These are phyloP conservation scores for Astyanax mexicanus DNA, from an alignment of 2,797 vertebrate species.

Conservation along the genomic window DNA sequence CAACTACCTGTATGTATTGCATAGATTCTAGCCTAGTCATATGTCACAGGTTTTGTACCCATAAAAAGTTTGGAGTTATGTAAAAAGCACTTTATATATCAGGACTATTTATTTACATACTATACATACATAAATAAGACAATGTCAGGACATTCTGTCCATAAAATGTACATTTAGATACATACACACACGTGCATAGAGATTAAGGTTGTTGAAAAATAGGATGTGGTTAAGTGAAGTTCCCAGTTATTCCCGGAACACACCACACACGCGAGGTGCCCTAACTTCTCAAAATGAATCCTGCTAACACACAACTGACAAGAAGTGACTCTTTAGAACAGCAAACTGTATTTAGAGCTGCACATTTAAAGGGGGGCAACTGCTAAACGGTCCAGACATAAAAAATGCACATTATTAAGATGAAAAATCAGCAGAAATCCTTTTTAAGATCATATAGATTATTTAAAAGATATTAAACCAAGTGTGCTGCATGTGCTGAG, in stretches of 20 bases:
- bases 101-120: too few relatives aligned
- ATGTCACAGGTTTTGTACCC: too few relatives aligned
- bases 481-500: background rate
- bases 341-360: background rate
- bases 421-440: background rate
- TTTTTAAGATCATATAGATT: background rate
- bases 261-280: constrained; percentile 1
- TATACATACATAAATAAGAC: too few relatives aligned
- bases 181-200: background rate
- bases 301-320: constrained; percentile 14
- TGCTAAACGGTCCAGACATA: background rate
- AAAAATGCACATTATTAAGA: background rate
- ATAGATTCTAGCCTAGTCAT: too few relatives aligned
- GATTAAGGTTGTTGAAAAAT: constrained; percentile 49
- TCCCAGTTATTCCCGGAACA: constrained; percentile 53
- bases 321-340: background rate
- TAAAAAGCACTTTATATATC: too few relatives aligned
- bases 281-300: constrained; percentile 46
- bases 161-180: background rate
- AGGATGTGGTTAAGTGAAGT: constrained; percentile 59
- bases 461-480: background rate
- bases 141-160: too few relatives aligned
- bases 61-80: too few relatives aligned
- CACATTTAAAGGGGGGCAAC: background rate
- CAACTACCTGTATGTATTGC: too few relatives aligned